Evolutionary conservation across 1,140 invertebrate genomes (phyloP).

Genomic region (Procambarus clarkii): DNA sequence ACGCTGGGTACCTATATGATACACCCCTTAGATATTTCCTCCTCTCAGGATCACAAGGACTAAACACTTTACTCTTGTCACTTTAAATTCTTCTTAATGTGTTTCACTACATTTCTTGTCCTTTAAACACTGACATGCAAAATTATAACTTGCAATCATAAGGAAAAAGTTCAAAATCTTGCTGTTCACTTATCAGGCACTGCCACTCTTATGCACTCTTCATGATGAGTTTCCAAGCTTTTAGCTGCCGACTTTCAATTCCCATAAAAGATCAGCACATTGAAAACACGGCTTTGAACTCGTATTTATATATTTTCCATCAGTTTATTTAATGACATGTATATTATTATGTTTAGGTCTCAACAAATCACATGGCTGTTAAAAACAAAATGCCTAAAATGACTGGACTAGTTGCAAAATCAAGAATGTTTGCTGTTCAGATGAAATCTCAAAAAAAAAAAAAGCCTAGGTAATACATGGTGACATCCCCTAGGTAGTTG

Average conservation of each 20-base stretch:
- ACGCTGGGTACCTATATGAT: slow-evolving; percentile 33
- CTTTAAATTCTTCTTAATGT: not conserved
- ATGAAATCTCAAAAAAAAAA: not conserved
- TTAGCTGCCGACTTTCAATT: not conserved
- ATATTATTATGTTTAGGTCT: not conserved
- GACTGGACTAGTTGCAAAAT: not conserved
- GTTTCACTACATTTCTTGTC: slow-evolving; percentile 30
- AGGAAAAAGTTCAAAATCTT: not conserved
- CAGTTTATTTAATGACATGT: not conserved
- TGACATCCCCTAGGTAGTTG: slow-evolving; percentile 25
- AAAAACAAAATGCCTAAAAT: not conserved
- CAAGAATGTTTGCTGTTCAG: not conserved
- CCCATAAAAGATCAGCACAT: not conserved
- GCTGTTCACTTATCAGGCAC: slow-evolving; percentile 1
- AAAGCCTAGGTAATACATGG: slow-evolving; percentile 9
- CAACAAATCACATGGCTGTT: not conserved
- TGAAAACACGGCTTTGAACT: slow-evolving; percentile 3
- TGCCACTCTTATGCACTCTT: slow-evolving; percentile 14
- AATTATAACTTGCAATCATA: slow-evolving; percentile 21
- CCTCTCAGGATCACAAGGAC: slow-evolving; percentile 24
- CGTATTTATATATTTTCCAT: slow-evolving; percentile 1
- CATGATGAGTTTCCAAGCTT: not conserved
- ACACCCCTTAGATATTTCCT: slow-evolving; percentile 36
- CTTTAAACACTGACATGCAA: slow-evolving; percentile 45
- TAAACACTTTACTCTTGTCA: slow-evolving; percentile 23